These are phyloP conservation scores for Lepus oiostolus DNA, from an alignment of 2,797 vertebrate species.

Conservation along the genomic window DNA sequence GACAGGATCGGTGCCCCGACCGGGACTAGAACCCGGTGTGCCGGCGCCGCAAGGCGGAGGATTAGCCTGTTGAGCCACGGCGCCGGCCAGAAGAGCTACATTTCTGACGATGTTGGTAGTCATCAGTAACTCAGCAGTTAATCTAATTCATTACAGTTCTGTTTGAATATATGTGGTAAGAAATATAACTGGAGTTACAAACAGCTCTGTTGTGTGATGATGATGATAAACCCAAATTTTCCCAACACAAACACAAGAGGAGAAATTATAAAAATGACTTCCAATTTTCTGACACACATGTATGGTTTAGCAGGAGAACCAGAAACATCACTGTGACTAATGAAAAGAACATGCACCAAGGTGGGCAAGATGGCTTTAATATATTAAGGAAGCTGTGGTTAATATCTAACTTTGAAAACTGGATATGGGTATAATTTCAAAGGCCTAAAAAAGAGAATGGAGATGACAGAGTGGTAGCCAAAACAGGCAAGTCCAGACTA, in stretches of 20 bases:
- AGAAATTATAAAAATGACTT: slow-evolving; percentile 24
- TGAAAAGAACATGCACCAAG: slow-evolving; percentile 2
- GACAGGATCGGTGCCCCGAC: too few species aligned
- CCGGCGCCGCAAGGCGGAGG: too few species aligned
- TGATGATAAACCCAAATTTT: background rate
- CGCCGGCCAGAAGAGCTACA: background rate
- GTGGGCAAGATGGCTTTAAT: slow-evolving; percentile 24
- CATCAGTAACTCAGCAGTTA: background rate
- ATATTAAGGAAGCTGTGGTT: slow-evolving; percentile 34
- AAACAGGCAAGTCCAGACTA: background rate
- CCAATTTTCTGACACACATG: slow-evolving; percentile 23
- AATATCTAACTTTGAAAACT: slow-evolving; percentile 2
- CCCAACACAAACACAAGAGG: background rate
- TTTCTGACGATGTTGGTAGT: background rate
- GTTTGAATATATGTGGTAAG: background rate
- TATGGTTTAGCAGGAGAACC: background rate
- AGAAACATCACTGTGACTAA: background rate
- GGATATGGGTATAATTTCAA: slow-evolving; percentile 22
- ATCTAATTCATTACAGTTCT: slow-evolving; percentile 3
- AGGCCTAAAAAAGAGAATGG: slow-evolving; percentile 35
- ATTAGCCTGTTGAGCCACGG: too few species aligned
- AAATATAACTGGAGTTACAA: slow-evolving; percentile 37
- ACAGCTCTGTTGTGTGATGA: background rate
- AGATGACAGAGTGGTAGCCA: background rate
- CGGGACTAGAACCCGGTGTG: too few species aligned